Evolutionary conservation across 2,113 vertebrate genomes (phyloP).

Genomic region (Brevimyrus niger): DNA sequence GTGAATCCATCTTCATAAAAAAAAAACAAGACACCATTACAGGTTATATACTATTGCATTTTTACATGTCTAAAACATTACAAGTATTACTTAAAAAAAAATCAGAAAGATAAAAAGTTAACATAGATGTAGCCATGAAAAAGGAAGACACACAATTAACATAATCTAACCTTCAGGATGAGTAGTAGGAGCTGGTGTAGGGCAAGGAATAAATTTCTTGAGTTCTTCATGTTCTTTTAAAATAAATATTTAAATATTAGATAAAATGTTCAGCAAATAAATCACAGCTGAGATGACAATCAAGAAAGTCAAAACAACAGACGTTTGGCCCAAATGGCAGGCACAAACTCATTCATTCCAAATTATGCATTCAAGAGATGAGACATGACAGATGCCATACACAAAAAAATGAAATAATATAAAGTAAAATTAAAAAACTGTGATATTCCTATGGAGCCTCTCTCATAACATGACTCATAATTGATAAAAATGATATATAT

Average conservation of each 20-base stretch:
- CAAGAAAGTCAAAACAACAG: not conserved
- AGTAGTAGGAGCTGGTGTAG: not conserved
- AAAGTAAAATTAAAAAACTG: not conserved
- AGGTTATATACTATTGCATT: conserved; percentile 33
- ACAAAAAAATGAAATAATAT: not conserved
- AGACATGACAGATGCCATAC: not conserved
- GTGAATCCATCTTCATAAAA: not conserved
- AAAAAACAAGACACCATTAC: not conserved
- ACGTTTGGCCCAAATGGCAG: not conserved
- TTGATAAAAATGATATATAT: not conserved
- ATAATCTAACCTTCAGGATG: not conserved
- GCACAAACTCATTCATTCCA: too few relatives aligned
- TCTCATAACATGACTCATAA: too few relatives aligned
- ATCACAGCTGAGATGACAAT: not conserved
- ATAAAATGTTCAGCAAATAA: not conserved
- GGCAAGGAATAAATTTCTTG: not conserved
- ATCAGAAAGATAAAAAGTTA: not conserved
- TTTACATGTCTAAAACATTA: conserved; percentile 4
- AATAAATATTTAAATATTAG: not conserved
- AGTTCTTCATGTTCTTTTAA: not conserved
- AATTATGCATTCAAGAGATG: too few relatives aligned
- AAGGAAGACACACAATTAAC: not conserved
- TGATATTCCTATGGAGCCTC: too few relatives aligned
- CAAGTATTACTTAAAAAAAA: not conserved
- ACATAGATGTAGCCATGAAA: not conserved